These are phyloP conservation scores for Delphinus delphis DNA, from an alignment of 2,113 vertebrate genomes.

Conservation along the genomic window DNA sequence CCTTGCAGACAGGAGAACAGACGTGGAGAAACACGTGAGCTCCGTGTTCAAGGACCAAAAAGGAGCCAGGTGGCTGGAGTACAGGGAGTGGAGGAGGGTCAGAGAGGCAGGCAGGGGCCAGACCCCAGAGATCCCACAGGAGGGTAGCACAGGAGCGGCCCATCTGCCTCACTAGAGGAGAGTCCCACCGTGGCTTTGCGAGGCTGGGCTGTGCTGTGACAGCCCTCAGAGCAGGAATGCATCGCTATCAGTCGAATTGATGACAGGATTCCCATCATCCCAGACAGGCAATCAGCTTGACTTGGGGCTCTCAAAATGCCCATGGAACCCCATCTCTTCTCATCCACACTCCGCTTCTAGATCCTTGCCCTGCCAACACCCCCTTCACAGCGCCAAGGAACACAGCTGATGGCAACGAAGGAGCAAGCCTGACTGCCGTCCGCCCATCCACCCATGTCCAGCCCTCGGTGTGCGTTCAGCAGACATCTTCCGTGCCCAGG, in stretches of 20 bases:
- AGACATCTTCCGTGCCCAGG: background rate
- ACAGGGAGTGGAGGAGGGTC: background rate
- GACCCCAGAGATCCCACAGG: background rate
- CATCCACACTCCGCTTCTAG: background rate
- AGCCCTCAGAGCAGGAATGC: background rate
- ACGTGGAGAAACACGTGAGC: background rate
- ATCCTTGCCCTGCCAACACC: background rate
- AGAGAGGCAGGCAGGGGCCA: background rate
- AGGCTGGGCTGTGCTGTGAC: background rate
- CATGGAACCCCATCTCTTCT: background rate
- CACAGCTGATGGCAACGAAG: background rate
- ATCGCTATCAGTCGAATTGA: background rate
- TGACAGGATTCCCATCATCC: background rate
- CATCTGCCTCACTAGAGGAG: background rate
- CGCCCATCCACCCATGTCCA: background rate
- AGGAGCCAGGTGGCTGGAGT: background rate
- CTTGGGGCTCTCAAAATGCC: background rate
- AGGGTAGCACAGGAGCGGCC: background rate
- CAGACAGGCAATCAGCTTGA: background rate
- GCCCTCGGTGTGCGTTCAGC: background rate
- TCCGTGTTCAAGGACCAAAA: background rate
- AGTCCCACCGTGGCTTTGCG: background rate
- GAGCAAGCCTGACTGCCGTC: background rate
- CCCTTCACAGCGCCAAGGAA: background rate
- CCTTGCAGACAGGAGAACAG: background rate